Conservation (phyloP, 1,140 invertebrate genomes). For the Drosophila funebris region DNA sequence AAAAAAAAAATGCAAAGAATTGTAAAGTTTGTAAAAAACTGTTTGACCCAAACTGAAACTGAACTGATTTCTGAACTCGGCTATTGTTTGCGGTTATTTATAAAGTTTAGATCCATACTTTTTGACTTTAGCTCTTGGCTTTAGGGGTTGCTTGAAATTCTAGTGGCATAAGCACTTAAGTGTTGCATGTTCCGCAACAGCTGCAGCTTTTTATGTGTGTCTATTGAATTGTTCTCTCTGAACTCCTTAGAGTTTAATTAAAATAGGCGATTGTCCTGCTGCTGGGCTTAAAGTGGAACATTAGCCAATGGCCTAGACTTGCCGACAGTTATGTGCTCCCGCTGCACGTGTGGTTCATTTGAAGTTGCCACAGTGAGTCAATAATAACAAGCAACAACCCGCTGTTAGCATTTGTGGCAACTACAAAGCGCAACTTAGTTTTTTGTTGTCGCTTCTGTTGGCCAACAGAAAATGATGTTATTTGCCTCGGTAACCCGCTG, state of each 20-base stretch:
- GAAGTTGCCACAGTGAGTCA: constrained; percentile 6
- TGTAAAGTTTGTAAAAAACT: constrained; percentile 10
- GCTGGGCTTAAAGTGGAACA: constrained; percentile 22
- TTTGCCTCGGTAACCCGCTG: constrained; percentile 60
- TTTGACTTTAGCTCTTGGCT: constrained; percentile 18
- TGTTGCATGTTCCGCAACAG: constrained; percentile 25
- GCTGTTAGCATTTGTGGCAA: constrained; percentile 31
- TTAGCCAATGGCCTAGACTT: constrained; percentile 8
- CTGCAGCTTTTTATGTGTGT: constrained; percentile 46
- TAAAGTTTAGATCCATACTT: constrained; percentile 26
- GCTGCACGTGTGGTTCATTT: too few relatives aligned
- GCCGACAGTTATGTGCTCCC: neutral
- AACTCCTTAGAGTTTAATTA: constrained; percentile 56
- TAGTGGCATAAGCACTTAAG: constrained; percentile 6
- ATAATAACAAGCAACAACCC: constrained; percentile 27
- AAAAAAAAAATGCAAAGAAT: constrained; percentile 6
- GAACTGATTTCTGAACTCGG: neutral
- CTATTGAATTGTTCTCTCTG: too few relatives aligned
- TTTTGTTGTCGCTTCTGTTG: constrained; percentile 51
- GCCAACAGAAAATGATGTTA: constrained; percentile 13
- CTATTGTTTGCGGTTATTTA: constrained; percentile 23
- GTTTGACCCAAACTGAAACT: neutral
- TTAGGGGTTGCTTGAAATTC: constrained; percentile 41
- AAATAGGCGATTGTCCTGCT: too few relatives aligned
- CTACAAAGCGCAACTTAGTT: constrained; percentile 24